These are phyloP conservation scores for Sterna hirundo DNA, from an alignment of 2,113 vertebrate genomes.

Conservation along the genomic window DNA sequence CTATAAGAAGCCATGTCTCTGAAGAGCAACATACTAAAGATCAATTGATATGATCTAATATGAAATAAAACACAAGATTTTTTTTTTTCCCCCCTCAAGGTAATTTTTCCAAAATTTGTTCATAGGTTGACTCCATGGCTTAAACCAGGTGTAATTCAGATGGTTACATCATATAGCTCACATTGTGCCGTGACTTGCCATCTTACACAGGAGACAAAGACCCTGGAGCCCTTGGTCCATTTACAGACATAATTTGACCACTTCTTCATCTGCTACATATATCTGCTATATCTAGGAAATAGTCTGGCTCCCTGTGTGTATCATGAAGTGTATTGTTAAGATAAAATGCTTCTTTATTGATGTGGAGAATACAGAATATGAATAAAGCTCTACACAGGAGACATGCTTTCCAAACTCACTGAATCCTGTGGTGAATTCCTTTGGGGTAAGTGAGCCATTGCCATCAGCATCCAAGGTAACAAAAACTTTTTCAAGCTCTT, in stretches of 20 bases:
- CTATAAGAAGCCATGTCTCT: background rate
- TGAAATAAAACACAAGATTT: background rate
- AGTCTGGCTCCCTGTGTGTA: background rate
- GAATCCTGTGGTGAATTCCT: constrained; percentile 90
- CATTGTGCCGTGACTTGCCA: background rate
- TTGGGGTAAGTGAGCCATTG: constrained; percentile 87
- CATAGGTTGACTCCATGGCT: background rate
- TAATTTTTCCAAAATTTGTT: background rate
- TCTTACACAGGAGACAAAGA: background rate
- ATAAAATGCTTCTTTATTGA: background rate
- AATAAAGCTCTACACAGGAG: background rate
- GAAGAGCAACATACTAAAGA: background rate
- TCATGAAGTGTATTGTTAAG: background rate
- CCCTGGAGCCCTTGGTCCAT: background rate
- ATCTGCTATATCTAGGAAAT: background rate
- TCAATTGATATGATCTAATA: background rate
- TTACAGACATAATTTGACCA: background rate
- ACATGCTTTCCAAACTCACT: constrained; percentile 76
- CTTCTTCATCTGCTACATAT: background rate
- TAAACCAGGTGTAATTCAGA: background rate
- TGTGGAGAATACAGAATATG: background rate
- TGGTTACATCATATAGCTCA: background rate
- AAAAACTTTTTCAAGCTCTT: constrained; percentile 91
- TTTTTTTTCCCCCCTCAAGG: background rate
- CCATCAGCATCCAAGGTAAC: constrained; percentile 86